Base-by-base conservation (phyloP, 2,888 invertebrate genomes). In the Saturnia japonica region DNA sequence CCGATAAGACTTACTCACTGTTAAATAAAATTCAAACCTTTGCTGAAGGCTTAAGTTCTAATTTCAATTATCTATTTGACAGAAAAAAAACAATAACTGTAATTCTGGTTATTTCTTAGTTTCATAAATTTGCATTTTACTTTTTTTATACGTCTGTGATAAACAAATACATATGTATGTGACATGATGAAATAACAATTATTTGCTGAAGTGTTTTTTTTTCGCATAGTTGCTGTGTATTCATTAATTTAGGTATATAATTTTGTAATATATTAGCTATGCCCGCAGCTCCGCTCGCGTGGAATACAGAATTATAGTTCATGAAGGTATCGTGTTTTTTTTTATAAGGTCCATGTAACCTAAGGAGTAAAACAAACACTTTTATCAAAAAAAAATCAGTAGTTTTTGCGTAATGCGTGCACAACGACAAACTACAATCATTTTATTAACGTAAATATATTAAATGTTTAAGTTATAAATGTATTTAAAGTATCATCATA, bases 11-110 rank as follows among this genome's bases (percentile, higher is more conserved):
- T 70, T 70, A 71, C 77, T 73, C 73, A 72, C 66, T 76, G 76
- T 72, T 82, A 82, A 76, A 71, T 80, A 70, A 91, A 87, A 85
- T 76, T 86, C 76, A 78, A 79, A 74, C 85, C 77, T 88, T 78
- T 80, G 68, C 68, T 25, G 71, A 68, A n/a, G 74, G 12, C 68
- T 75, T 88, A 90, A 78, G 85, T 78, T 74, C 74, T 75, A 86
- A 47, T 85, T 88, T 86, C 75, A 75, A 71, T 78, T 80, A 76
- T 62, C 68, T 72, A 45, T 73, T 69, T 70, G 72, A 73, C 72
- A 68, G 74, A 76, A 81, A 87, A 88, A 88, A 87, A 90, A 89
- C 87, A 89, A 88, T 90, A 91, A 91, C 88, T 88, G 88, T 88
- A 86, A 85, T 87, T 85, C 82, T 87, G 84, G 86, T 87, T 88